These are phyloP conservation scores for Zaprionus lineosus DNA, from an alignment of 2,888 invertebrate species.

Conservation along the genomic window DNA sequence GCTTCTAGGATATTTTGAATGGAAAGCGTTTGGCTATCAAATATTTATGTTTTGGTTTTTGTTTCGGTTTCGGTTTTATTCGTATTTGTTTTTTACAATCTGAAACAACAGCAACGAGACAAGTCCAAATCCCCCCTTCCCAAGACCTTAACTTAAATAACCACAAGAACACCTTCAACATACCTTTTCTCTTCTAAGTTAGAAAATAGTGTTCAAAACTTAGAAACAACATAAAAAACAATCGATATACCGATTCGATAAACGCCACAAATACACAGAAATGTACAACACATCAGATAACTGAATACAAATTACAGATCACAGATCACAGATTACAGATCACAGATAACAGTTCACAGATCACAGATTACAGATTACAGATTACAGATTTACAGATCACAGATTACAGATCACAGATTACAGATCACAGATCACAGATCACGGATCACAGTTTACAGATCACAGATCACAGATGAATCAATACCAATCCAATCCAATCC, in stretches of 20 bases:
- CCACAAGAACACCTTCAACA: conserved; percentile 21
- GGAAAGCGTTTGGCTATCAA: conserved; percentile 13
- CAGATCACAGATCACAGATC: conserved; percentile 26
- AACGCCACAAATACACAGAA: conserved; percentile 57
- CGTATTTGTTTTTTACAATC: no score
- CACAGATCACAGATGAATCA: no score
- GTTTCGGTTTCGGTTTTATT: conserved; percentile 21
- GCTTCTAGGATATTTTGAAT: conserved; percentile 17
- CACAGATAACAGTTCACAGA: conserved; percentile 19
- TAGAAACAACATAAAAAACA: conserved; percentile 31
- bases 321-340: conserved; percentile 15
- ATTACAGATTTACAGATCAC: conserved; percentile 18
- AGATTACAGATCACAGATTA: conserved; percentile 19
- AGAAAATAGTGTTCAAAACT: conserved; percentile 45
- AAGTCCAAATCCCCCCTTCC: no score
- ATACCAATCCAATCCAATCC: conserved; percentile 13
- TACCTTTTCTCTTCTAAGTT: conserved; percentile 51
- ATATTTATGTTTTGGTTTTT: conserved; percentile 7
- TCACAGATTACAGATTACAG: conserved; percentile 27
- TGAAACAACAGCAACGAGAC: no score
- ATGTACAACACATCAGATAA: conserved; percentile 40
- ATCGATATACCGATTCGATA: conserved; percentile 38
- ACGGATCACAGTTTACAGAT: conserved; percentile 14
- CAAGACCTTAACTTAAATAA: no score
- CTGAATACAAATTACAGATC: conserved; percentile 27